Base-by-base conservation (phyloP, 2,888 invertebrate genomes). In the Dicranocentrus wangi region DNA sequence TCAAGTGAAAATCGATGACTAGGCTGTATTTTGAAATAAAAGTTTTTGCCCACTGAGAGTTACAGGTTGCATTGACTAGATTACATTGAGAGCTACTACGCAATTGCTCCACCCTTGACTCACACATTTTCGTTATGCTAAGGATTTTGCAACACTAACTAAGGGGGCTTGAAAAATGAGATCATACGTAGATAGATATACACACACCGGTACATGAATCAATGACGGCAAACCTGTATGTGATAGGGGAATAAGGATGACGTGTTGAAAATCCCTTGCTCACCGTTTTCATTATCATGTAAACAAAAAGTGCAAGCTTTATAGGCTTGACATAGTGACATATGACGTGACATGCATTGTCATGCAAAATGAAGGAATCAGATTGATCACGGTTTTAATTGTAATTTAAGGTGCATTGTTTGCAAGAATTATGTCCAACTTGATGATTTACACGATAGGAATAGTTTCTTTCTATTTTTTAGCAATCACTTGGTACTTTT, bases 21-120 rank as follows among this genome's bases (percentile, higher is more conserved):
- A 43, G 23, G 19, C 23, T 43, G 17, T 63, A n/a, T 27, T 43
- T 10, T 1, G 27, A n/a, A n/a, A n/a, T n/a, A n/a, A n/a, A n/a
- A 39, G 39, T 51, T 51, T 13, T 17, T 51, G 15, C 3, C n/a
- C 19, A 32, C 10, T 28, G 28, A n/a, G 23, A 55, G 25, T 23
- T 58, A 58, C 32, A 70, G 70, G 58, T 58, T 27, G 21, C 42
- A 58, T 23, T 58, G 42, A 58, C 25, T 58, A 58, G 39, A 13
- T 21, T 39, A n/a, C n/a, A n/a, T n/a, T n/a, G n/a, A 2, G n/a
- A 47, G 47, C n/a, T 10, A 27, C 17, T 47, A 28, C 10, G 39
- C 42, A 70, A 53, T 63, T 23, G 43, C 75, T 75, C 75, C 75
- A 66, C 75, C 75, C 75, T 75, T 75, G 75, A 75, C 75, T 65